A percentile compares a stretch with the other conserved stretches of the same genome.
Evolutionary conservation across 2,888 invertebrate genomes (phyloP).

Genomic region (Coelogynopora nodosa): DNA sequence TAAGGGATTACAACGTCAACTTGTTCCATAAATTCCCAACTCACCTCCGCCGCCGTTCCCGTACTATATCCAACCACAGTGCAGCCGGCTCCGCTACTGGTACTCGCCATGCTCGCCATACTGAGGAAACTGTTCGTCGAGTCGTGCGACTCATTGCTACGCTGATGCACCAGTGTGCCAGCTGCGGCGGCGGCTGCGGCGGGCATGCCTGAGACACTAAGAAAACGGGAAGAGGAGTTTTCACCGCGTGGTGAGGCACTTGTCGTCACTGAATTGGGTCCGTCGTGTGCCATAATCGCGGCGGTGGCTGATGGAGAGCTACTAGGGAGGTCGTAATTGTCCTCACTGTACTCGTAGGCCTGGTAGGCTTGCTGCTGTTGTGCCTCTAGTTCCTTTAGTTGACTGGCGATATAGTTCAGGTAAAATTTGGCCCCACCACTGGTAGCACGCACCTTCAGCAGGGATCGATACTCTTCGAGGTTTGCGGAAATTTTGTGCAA

Average conservation of each 20-base stretch:
- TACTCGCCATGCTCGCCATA: conserved; percentile 7
- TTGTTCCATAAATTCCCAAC: too few relatives aligned
- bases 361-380: neutral
- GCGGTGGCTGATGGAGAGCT: neutral
- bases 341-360: neutral
- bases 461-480: neutral
- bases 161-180: neutral
- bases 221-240: neutral
- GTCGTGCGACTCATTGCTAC: conserved; percentile 18
- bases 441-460: neutral
- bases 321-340: neutral
- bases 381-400: neutral
- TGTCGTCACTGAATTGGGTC: neutral
- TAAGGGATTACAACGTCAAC: too few relatives aligned
- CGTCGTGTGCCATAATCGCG: neutral
- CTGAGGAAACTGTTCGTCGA: conserved; percentile 9
- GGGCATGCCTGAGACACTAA: neutral
- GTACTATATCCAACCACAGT: too few relatives aligned
- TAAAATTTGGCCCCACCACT: neutral
- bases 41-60: too few relatives aligned
- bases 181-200: neutral
- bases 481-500: neutral
- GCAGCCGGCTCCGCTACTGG: neutral
- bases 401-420: neutral
- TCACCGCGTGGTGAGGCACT: neutral